These are phyloP conservation scores for Lepilemur ruficaudatus DNA, from an alignment of 2,797 vertebrate species.

Conservation along the genomic window DNA sequence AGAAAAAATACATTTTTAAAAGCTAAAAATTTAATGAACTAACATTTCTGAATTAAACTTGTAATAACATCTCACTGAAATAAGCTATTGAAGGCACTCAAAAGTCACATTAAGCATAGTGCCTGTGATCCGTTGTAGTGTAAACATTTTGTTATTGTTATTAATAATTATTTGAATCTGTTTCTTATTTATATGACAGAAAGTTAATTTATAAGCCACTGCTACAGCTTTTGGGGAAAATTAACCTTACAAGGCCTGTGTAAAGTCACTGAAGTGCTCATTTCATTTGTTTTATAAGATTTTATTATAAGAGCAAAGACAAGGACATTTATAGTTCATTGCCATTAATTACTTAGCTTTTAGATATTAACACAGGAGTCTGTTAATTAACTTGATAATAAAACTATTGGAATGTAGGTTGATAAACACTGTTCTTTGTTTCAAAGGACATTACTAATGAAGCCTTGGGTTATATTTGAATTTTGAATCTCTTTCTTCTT, in stretches of 20 bases:
- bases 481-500: slow-evolving; percentile 32
- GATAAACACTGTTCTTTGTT: slow-evolving; percentile 76
- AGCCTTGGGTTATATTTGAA: slow-evolving; percentile 12
- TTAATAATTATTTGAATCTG: slow-evolving; percentile 62
- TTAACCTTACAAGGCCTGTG: slow-evolving; percentile 82
- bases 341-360: slow-evolving; percentile 93
- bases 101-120: slow-evolving; percentile 32
- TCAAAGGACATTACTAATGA: slow-evolving; percentile 64
- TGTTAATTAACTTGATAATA: slow-evolving; percentile 92
- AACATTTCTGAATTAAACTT: neutral
- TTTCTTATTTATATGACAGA: slow-evolving; percentile 87
- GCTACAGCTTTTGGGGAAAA: slow-evolving; percentile 84
- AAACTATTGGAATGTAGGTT: slow-evolving; percentile 83
- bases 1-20: neutral
- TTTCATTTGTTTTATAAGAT: slow-evolving; percentile 82
- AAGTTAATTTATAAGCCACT: slow-evolving; percentile 91
- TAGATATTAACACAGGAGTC: slow-evolving; percentile 90
- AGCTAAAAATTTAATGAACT: slow-evolving; percentile 20
- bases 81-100: neutral
- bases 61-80: neutral
- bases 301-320: slow-evolving; percentile 83
- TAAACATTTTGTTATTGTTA: slow-evolving; percentile 41
- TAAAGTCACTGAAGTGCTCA: slow-evolving; percentile 82
- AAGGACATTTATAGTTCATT: slow-evolving; percentile 89
- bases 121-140: slow-evolving; percentile 7